These are phyloP conservation scores for Drosophila equinoxialis DNA, from an alignment of 1,140 invertebrate genomes.

Conservation along the genomic window DNA sequence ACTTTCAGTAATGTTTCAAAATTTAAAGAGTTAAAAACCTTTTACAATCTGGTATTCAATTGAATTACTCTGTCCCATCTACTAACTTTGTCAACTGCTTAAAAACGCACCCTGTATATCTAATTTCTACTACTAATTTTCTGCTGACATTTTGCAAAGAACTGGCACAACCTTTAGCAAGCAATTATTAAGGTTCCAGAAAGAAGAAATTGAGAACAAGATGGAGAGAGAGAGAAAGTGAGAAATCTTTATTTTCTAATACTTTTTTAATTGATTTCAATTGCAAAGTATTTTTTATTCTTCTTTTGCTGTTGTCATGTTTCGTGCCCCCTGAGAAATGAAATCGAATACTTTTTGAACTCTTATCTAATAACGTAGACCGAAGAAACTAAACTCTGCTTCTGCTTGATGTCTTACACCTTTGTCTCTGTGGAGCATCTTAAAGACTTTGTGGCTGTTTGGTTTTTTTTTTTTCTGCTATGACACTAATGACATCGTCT, in stretches of 20 bases:
- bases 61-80: too few relatives aligned
- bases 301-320: background rate
- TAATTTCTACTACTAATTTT: background rate
- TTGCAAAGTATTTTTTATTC: background rate
- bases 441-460: background rate
- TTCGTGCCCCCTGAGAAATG: background rate
- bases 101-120: slow-evolving; percentile 13
- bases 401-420: too few relatives aligned
- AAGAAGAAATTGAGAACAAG: background rate
- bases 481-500: slow-evolving; percentile 32
- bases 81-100: too few relatives aligned
- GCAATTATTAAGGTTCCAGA: background rate
- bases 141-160: background rate
- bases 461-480: background rate
- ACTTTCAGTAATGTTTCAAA: too few relatives aligned
- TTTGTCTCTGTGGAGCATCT: background rate
- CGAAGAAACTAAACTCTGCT: background rate
- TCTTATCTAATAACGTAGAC: slow-evolving; percentile 1
- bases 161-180: slow-evolving; percentile 24
- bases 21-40: too few relatives aligned
- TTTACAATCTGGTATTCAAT: too few relatives aligned
- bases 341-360: slow-evolving; percentile 4
- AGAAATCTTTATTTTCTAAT: background rate
- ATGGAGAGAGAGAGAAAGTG: too few relatives aligned
- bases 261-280: slow-evolving; percentile 6